Percentiles rank a stretch among this genome's conserved stretches.
phyloP scores from a whole-genome alignment of 1,140 invertebrate genomes.

The Oedothorax gibbosus region DNA sequence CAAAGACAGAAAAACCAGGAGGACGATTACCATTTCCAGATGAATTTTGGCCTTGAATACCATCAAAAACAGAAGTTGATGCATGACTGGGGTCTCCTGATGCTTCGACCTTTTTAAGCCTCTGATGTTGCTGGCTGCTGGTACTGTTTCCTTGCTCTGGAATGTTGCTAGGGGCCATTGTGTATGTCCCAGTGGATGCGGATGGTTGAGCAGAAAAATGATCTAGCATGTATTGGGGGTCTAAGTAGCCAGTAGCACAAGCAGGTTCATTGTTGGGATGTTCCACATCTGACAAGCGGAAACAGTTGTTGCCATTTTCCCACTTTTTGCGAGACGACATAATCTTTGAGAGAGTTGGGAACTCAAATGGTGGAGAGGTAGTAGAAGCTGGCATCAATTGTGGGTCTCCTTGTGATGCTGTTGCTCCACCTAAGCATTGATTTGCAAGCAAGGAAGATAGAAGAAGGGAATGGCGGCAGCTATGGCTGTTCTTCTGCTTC shows the following conservation, averaged over 20 bases:
- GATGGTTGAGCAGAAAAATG: constrained; percentile 28
- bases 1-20: background rate
- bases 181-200: constrained; percentile 3
- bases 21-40: background rate
- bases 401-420: constrained; percentile 8
- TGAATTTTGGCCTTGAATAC: background rate
- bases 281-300: constrained; percentile 20
- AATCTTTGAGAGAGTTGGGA: constrained; percentile 46
- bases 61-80: background rate
- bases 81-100: background rate
- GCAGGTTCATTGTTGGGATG: background rate
- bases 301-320: constrained; percentile 43
- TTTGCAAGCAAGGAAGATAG: constrained; percentile 53
- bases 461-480: constrained; percentile 54
- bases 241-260: background rate
- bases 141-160: background rate
- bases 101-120: constrained; percentile 44
- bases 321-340: constrained; percentile 57
- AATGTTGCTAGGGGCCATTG: background rate
- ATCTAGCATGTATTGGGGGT: constrained; percentile 28
- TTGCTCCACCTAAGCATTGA: constrained; percentile 21
- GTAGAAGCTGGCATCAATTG: constrained; percentile 22
- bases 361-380: constrained; percentile 26
- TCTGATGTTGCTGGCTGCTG: constrained; percentile 17
- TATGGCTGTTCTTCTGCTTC: constrained; percentile 48